Percentiles rank a stretch among this genome's conserved stretches.
phyloP scores from a whole-genome alignment of 2,113 vertebrate species.

The Alectura lathami region DNA sequence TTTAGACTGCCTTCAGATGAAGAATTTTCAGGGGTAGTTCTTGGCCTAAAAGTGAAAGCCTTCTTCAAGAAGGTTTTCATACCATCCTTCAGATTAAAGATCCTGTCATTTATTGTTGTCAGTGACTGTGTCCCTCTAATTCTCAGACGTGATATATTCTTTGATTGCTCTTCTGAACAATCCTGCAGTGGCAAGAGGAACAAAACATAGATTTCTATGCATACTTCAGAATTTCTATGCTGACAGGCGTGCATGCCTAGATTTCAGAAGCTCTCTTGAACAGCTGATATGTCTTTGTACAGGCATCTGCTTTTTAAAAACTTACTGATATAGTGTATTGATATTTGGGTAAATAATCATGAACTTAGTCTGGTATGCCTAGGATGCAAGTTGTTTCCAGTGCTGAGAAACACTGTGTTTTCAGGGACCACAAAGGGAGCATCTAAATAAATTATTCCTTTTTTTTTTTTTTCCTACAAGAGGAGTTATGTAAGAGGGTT shows the following conservation, averaged over 20 bases:
- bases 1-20: background rate
- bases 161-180: background rate
- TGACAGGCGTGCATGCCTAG: background rate
- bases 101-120: background rate
- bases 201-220: background rate
- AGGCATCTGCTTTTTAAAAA: background rate
- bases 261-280: background rate
- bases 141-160: background rate
- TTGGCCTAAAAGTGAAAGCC: background rate
- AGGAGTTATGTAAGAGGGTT: background rate
- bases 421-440: background rate
- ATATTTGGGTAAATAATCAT: background rate
- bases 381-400: background rate
- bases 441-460: background rate
- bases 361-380: background rate
- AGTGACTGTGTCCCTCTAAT: background rate
- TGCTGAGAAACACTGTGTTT: background rate
- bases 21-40: background rate
- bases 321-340: background rate
- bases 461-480: background rate
- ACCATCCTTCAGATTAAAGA: background rate
- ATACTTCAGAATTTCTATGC: background rate
- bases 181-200: background rate
- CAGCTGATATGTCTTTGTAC: background rate
- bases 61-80: background rate